These are phyloP conservation scores for Epiblema foenella DNA, from an alignment of 2,888 invertebrate genomes.

Conservation along the genomic window DNA sequence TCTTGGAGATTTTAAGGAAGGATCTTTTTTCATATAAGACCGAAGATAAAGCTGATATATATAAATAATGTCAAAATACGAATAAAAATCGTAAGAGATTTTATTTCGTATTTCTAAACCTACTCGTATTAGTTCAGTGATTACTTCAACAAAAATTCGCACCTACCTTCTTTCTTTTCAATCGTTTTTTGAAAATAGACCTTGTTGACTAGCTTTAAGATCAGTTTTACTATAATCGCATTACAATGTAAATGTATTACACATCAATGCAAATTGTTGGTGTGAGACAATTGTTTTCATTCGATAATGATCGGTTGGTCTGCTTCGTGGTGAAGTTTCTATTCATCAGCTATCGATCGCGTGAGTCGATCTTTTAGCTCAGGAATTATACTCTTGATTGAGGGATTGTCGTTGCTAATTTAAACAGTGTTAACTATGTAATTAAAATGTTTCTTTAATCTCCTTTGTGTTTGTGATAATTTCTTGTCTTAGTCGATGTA, in stretches of 20 bases:
- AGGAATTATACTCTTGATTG: constrained; percentile 14
- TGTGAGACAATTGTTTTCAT: constrained; percentile 37
- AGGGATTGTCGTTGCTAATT: constrained; percentile 16
- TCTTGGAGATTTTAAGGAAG: too few relatives aligned
- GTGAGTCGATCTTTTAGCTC: constrained; percentile 9
- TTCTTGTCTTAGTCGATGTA: not conserved
- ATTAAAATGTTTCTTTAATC: not conserved
- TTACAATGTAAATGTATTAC: constrained; percentile 20
- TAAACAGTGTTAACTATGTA: constrained; percentile 15
- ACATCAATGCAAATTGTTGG: constrained; percentile 31
- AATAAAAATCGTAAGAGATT: too few relatives aligned
- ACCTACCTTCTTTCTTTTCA: too few relatives aligned
- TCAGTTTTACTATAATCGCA: not conserved
- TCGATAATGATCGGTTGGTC: constrained; percentile 33
- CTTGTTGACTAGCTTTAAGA: not conserved
- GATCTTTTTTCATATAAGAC: too few relatives aligned
- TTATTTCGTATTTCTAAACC: too few relatives aligned
- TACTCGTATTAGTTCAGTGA: not conserved
- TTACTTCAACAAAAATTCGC: not conserved
- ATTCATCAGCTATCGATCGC: constrained; percentile 25
- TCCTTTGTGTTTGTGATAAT: not conserved
- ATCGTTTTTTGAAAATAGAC: not conserved
- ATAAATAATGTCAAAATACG: not conserved
- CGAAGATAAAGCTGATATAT: too few relatives aligned
- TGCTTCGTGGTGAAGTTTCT: constrained; percentile 24